Conservation (phyloP, 2,888 invertebrate species). For the Druceiella hillmani region DNA sequence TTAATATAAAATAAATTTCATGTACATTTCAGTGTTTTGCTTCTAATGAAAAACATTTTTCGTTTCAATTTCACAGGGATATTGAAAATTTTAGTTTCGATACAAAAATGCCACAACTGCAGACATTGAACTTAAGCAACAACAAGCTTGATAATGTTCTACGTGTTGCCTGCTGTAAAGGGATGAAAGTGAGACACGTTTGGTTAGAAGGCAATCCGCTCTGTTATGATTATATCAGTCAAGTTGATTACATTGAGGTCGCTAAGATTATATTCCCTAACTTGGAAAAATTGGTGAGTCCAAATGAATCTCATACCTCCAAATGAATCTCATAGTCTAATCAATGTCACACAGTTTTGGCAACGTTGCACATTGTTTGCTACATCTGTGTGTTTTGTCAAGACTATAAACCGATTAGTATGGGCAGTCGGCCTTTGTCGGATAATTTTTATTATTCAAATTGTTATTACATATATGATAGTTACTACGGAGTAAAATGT, state of each 20-base stretch:
- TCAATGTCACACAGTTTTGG: background rate
- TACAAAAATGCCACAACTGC: constrained; percentile 29
- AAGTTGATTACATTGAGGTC: constrained; percentile 53
- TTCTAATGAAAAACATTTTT: too few relatives aligned
- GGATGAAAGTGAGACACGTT: constrained; percentile 45
- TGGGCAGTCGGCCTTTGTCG: too few relatives aligned
- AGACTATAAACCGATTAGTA: too few relatives aligned
- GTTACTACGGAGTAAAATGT: too few relatives aligned
- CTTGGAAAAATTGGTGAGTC: constrained; percentile 48
- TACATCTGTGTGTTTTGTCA: too few relatives aligned
- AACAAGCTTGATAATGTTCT: constrained; percentile 31
- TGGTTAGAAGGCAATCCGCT: constrained; percentile 66
- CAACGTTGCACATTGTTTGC: too few relatives aligned
- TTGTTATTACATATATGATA: too few relatives aligned
- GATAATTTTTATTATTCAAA: too few relatives aligned
- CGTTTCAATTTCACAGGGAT: constrained; percentile 30
- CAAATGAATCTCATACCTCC: constrained; percentile 10
- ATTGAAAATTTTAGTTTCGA: constrained; percentile 33
- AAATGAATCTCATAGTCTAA: background rate
- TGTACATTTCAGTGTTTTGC: too few relatives aligned
- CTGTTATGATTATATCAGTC: constrained; percentile 57
- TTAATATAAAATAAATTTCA: too few relatives aligned
- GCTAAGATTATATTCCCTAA: constrained; percentile 47
- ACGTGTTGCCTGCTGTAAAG: constrained; percentile 30
- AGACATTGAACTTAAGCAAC: constrained; percentile 33